These are phyloP conservation scores for Hippoglossus stenolepis DNA, from an alignment of 2,113 vertebrate species.

Conservation along the genomic window DNA sequence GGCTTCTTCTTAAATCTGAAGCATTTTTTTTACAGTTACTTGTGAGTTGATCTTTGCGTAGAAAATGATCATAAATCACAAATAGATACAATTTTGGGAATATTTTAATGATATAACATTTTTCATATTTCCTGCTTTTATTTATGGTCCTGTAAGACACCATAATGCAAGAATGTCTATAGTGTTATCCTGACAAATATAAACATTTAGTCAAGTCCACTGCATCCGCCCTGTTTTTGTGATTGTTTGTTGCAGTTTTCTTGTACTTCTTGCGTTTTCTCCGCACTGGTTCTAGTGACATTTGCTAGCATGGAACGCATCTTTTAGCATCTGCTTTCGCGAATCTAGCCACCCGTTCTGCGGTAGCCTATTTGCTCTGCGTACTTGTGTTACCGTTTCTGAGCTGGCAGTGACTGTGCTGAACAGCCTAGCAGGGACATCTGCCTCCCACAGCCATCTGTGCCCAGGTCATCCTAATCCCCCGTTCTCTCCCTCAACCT, in stretches of 20 bases:
- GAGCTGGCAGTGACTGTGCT: slow-evolving; percentile 72
- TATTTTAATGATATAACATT: no score
- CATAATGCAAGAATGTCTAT: no score
- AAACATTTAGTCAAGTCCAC: not conserved
- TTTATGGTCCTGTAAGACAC: no score
- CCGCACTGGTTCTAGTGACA: slow-evolving; percentile 44
- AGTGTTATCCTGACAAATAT: not conserved
- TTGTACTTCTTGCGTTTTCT: not conserved
- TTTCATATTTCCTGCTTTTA: no score
- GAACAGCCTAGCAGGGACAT: slow-evolving; percentile 77
- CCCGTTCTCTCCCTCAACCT: slow-evolving; percentile 50
- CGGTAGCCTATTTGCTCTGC: slow-evolving; percentile 69
- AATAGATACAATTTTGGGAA: no score
- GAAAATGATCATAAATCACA: no score
- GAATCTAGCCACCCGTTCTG: slow-evolving; percentile 68
- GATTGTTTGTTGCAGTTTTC: slow-evolving; percentile 24
- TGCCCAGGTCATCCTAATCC: slow-evolving; percentile 72
- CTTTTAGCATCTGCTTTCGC: slow-evolving; percentile 76
- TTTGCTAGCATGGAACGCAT: slow-evolving; percentile 44
- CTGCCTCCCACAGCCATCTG: slow-evolving; percentile 79
- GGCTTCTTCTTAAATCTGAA: not conserved
- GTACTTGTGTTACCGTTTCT: slow-evolving; percentile 69
- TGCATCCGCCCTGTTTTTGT: not conserved
- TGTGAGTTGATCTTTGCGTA: no score
- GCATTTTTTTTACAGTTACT: no score